Evolutionary conservation across 1,140 invertebrate genomes (phyloP).

Genomic region (Drosophila ambigua): DNA sequence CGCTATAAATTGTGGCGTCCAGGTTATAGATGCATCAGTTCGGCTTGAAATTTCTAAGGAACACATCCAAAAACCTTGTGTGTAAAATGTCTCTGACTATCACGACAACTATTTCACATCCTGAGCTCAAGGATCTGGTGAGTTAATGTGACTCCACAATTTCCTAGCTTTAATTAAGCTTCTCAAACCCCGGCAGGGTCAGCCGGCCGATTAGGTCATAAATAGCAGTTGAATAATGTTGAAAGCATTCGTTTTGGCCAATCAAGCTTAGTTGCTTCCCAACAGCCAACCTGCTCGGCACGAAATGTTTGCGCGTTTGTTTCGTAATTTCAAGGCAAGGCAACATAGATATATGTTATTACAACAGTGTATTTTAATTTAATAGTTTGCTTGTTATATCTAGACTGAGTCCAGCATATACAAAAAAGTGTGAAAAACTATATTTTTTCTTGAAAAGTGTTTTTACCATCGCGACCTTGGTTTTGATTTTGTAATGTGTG

Average conservation of each 20-base stretch:
- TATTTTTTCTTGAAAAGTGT: slow-evolving; percentile 18
- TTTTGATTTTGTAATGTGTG: slow-evolving; percentile 38
- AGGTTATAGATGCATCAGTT: slow-evolving; percentile 52
- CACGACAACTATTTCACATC: slow-evolving; percentile 54
- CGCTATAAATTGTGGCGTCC: slow-evolving; percentile 50
- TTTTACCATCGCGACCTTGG: slow-evolving; percentile 41
- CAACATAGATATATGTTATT: neutral
- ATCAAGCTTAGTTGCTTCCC: slow-evolving; percentile 57
- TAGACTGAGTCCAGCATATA: neutral
- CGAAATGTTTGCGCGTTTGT: slow-evolving; percentile 69
- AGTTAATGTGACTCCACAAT: slow-evolving; percentile 14
- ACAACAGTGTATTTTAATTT: neutral
- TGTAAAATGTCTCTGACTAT: slow-evolving; percentile 67
- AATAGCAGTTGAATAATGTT: slow-evolving; percentile 43
- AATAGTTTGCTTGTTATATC: neutral
- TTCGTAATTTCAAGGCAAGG: slow-evolving; percentile 77
- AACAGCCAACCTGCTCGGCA: slow-evolving; percentile 46
- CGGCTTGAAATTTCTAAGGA: slow-evolving; percentile 38
- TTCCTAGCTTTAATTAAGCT: slow-evolving; percentile 20
- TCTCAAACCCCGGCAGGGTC: slow-evolving; percentile 44
- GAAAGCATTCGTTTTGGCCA: slow-evolving; percentile 51
- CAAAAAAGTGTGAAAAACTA: neutral
- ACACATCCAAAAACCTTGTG: slow-evolving; percentile 35
- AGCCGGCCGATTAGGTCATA: slow-evolving; percentile 27
- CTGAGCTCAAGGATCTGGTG: slow-evolving; percentile 76